Conservation (phyloP, 2,797 vertebrate species). For the Poecilia wingei region DNA sequence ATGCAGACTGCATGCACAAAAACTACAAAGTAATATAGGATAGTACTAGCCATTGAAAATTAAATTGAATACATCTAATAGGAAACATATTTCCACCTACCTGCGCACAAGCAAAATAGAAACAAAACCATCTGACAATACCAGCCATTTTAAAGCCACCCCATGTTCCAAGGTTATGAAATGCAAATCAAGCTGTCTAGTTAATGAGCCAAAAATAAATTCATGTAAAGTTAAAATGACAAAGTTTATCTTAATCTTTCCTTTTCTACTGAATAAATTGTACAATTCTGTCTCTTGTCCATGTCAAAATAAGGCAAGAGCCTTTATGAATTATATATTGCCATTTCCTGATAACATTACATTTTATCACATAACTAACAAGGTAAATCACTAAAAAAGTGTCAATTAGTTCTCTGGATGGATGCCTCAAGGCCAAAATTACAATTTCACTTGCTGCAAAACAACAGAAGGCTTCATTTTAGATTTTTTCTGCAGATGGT, state of each 20-base stretch:
- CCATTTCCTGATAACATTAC: slow-evolving; percentile 24
- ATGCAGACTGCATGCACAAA: slow-evolving; percentile 14
- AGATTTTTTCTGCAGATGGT: slow-evolving; percentile 46
- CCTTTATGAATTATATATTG: slow-evolving; percentile 15
- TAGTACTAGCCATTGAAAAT: slow-evolving; percentile 8
- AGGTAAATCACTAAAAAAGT: slow-evolving; percentile 36
- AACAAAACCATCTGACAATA: slow-evolving; percentile 32
- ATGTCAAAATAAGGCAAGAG: slow-evolving; percentile 22
- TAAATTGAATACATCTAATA: slow-evolving; percentile 5
- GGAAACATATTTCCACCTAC: neutral
- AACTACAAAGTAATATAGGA: slow-evolving; percentile 1
- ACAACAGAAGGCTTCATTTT: slow-evolving; percentile 34
- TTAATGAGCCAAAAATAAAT: slow-evolving; percentile 63
- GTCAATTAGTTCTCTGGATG: slow-evolving; percentile 36
- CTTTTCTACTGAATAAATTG: slow-evolving; percentile 40
- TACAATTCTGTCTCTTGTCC: slow-evolving; percentile 22
- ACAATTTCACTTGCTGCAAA: slow-evolving; percentile 52
- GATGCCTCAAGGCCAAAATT: slow-evolving; percentile 36
- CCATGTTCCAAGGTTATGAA: slow-evolving; percentile 63
- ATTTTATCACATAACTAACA: slow-evolving; percentile 31
- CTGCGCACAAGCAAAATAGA: slow-evolving; percentile 4
- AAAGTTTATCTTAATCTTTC: slow-evolving; percentile 47
- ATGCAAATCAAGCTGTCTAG: slow-evolving; percentile 68
- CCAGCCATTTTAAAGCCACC: slow-evolving; percentile 62
- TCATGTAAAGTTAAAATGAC: slow-evolving; percentile 58